Base-by-base conservation (phyloP, 2,797 vertebrate genomes). In the Trachurus trachurus region DNA sequence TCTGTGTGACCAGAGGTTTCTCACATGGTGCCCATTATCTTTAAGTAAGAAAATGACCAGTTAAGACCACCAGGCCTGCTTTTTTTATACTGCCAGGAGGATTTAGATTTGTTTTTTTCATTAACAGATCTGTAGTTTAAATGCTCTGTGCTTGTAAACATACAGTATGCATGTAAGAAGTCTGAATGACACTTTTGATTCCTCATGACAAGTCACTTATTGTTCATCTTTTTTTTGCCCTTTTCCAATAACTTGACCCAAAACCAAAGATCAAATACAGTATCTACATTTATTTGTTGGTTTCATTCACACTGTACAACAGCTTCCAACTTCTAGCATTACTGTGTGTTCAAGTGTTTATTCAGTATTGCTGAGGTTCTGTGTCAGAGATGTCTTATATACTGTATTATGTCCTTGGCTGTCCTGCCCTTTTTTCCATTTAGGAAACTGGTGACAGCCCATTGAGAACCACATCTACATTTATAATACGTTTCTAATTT, bases 21-120 rank as follows among this genome's bases (percentile, higher is more conserved):
- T 92, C 91, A 94, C 87, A 91, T 95, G 92, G 86, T 91, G 88
- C 87, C 87, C 87, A 93, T 95, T 95, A 94, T 76, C 76, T 53
- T 85, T 86, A 91, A 90, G 76, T 79, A 90, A 87, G 82, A 90
- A 89, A 90, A 91, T 85, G 83, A 81, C 85, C 57, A 65, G 53
- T 80, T 87, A 76, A 80, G 90, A 93, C 91, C 88, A 91, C 90
- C 90, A 70, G 62, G 54, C 73, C 76, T 72, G 87, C n/a, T 81
- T 83, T 71, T 81, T 60, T 84, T 85, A 84, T 64, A 74, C 78
- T 78, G 54, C 64, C 66, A 73, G 68, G 61, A 67, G 37, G 83
- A 73, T 85, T 62, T 40, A 44, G 56, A 71, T 80, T 31, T 37
- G 34, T 60, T 31, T 29, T 62, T 44, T 44, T 44, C 5, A 15